These are phyloP conservation scores for Mico argentatus DNA, from an alignment of 2,797 vertebrate genomes.

Conservation along the genomic window DNA sequence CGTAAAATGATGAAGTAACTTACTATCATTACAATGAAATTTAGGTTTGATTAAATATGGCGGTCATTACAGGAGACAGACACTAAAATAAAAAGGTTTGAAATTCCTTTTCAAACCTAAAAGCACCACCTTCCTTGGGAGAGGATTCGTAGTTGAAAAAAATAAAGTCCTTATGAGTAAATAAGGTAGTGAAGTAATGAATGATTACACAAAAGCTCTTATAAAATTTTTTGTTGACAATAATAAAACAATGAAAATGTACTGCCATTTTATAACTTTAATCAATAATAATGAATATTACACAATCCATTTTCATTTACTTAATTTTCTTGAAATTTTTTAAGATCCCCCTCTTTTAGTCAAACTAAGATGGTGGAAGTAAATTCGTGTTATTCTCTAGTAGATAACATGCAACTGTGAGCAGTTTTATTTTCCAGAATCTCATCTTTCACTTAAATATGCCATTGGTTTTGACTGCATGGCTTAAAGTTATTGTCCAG, in stretches of 20 bases:
- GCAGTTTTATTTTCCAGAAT: constrained; percentile 3
- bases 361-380: neutral
- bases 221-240: neutral
- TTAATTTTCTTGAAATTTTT: neutral
- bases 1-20: neutral
- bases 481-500: neutral
- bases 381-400: neutral
- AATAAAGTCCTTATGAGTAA: neutral
- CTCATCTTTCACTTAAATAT: neutral
- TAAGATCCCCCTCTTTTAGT: neutral
- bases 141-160: neutral
- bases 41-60: neutral
- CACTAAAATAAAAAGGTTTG: neutral
- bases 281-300: neutral
- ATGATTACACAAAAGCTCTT: neutral
- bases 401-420: neutral
- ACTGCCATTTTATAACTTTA: neutral
- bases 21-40: neutral
- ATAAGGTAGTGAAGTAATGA: neutral
- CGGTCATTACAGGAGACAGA: neutral
- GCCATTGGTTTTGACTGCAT: neutral
- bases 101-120: neutral
- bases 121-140: neutral
- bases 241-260: neutral
- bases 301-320: constrained; percentile 10